Conservation (phyloP, 2,797 vertebrate species). For the Staurois parvus region DNA sequence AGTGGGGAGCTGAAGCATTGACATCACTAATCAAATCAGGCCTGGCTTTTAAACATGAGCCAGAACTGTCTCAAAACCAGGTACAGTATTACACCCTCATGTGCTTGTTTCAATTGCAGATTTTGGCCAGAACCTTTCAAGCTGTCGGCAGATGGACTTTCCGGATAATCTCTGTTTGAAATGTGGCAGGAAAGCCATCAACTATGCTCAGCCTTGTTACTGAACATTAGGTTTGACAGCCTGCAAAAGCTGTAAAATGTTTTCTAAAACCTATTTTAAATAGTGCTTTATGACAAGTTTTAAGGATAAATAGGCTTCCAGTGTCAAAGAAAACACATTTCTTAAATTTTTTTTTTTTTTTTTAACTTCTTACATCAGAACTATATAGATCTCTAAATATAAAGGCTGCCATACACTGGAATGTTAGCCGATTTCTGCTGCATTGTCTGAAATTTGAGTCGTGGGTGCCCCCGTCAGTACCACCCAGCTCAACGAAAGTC, state of each 20-base stretch:
- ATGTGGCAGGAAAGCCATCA: neutral
- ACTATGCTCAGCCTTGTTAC: neutral
- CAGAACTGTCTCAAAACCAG: conserved; percentile 93
- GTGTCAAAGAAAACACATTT: neutral
- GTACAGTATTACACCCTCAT: conserved; percentile 70
- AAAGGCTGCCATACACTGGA: no score
- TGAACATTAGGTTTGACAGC: neutral
- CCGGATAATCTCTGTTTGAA: conserved; percentile 24
- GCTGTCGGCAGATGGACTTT: neutral
- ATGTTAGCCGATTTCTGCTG: no score
- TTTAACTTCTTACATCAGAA: neutral
- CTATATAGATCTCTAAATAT: neutral
- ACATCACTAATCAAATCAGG: conserved; percentile 97
- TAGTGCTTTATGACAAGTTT: neutral
- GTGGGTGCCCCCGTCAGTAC: no score
- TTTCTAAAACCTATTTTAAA: neutral
- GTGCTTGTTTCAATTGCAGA: neutral
- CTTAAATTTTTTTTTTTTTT: no score
- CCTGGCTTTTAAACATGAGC: conserved; percentile 90
- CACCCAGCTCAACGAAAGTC: no score
- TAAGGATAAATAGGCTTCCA: neutral
- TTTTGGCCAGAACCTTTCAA: neutral
- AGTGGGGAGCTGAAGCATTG: conserved; percentile 97
- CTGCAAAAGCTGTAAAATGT: neutral
- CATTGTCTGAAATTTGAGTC: no score